Base-by-base conservation (phyloP, 2,797 vertebrate genomes). In the Anolis apletophallus region DNA sequence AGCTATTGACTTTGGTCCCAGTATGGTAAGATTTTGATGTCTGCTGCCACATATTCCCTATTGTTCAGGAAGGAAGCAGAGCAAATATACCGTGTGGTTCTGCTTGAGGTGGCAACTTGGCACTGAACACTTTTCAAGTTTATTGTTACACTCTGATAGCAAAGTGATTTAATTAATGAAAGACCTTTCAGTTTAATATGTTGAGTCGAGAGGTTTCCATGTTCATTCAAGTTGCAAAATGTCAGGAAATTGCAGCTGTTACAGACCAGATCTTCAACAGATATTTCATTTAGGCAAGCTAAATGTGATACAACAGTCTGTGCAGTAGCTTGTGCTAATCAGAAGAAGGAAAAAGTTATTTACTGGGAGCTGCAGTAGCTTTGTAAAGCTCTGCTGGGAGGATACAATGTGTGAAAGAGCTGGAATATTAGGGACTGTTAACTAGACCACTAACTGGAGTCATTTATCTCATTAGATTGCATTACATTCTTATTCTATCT, bases 21-120 rank as follows among this genome's bases (percentile, higher is more conserved):
- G 29, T 32, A 21, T 46, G 23, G n/a, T 26, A 36, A 13, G 46
- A 23, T 85, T 85, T 78, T 69, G n/a, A 21, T 84, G 32, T 34
- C 21, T 14, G 26, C 21, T 2, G 13, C 21, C 29, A 64, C 5
- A 5, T 10, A 26, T 50, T 55, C 32, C 50, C 36, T 46, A 68
- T 21, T 54, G 32, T 55, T 69, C 50, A 76, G 74, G 21, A 55
- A 52, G 32, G 50, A 74, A 54, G 46, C 1, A 3, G 14, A 55
- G 19, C 55, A 74, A 61, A 61, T 36, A 5, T 36, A 71, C 80
- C 55, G 34, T n/a, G 54, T 11, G 46, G 36, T 61, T 83, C 81
- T 46, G 81, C 71, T 83, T n/a, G 72, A 88, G 14, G 81, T 40
- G 4, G 21, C 86, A 80, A 86, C 83, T 82, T 88, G 64, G 59